Evolutionary conservation across 2,888 invertebrate genomes (phyloP).

Genomic region (Stenoptilia bipunctidactyla): DNA sequence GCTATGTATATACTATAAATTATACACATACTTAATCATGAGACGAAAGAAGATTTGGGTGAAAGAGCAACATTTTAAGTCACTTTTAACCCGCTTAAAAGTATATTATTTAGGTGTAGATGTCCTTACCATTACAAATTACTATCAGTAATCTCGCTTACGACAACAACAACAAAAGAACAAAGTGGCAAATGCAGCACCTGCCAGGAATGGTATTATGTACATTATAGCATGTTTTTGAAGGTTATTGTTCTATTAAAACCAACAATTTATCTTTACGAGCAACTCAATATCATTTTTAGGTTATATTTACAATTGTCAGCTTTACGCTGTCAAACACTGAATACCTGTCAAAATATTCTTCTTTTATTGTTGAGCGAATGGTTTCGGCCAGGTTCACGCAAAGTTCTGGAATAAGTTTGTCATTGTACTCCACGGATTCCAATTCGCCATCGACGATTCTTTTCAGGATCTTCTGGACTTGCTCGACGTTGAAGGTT

Average conservation of each 20-base stretch:
- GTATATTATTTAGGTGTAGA: no score
- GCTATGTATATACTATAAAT: no score
- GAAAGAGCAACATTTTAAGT: no score
- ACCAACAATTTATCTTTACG: not conserved
- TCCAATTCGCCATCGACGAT: conserved; percentile 72
- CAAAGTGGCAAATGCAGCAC: no score
- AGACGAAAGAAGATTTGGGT: no score
- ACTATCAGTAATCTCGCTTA: no score
- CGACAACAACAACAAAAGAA: no score
- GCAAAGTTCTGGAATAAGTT: conserved; percentile 67
- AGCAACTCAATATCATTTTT: conserved; percentile 32
- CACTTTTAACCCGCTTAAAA: no score
- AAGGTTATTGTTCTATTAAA: not conserved
- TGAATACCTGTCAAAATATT: conserved; percentile 75
- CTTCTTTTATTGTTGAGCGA: conserved; percentile 71
- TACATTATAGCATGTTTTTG: no score
- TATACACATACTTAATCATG: no score
- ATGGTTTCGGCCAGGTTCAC: conserved; percentile 73
- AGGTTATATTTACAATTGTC: not conserved
- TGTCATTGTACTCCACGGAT: conserved; percentile 74
- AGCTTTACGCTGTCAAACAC: not conserved
- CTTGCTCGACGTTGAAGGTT: conserved; percentile 73
- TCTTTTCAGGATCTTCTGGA: conserved; percentile 70
- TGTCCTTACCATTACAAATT: no score
- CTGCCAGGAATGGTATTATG: no score